Base-by-base conservation (phyloP, 2,888 invertebrate species). In the Drosophila nr. perissopoda region DNA sequence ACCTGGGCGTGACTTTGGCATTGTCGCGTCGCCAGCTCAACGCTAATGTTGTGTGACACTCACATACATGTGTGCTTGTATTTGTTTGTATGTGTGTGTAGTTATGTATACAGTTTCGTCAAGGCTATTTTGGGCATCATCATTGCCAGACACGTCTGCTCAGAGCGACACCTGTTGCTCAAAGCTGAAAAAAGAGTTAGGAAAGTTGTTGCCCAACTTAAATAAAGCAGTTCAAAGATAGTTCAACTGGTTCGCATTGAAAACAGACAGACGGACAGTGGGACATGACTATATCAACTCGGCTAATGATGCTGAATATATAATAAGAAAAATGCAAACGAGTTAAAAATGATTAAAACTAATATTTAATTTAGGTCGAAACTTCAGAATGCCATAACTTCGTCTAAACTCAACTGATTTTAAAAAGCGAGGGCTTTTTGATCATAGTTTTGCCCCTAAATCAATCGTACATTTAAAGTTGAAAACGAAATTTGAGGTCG, bases 1-100 rank as follows among this genome's bases (percentile, higher is more conserved):
- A 67, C 45, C 61, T 82, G 89, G 85, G 87, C 85, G 85, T 87
- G 89, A 86, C 89, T 84, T 80, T 77, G 78, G 72, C 76, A 77
- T 84, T 83, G 87, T 89, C 73, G 48, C 59, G 82, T 88, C 75
- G 40, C 49, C 61, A 64, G 68, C 74, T 67, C 18, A 76, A 78
- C 62, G 80, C 72, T 71, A 80, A 76, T 78, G 57, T 53, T 74
- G 58, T 72, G 66, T 77, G 61, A 63, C 73, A 67, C 40, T 33
- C 60, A 53, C 40, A 34, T n/a, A 29, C 18, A 16, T 25, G 18
- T 27, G 45, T 45, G 45, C 16, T 60, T 53, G 27, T 25, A 10
- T 51, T 5, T 31, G 38, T 49, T 11, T 53, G 21, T 34, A 10
- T 42, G 31, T 34, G 11, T 25, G 29, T n/a, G 18, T 18, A 10